A percentile compares a stretch with the other conserved stretches of the same genome.
These are phyloP conservation scores for Cephus runcator DNA, from an alignment of 2,888 invertebrate species.

Conservation along the genomic window DNA sequence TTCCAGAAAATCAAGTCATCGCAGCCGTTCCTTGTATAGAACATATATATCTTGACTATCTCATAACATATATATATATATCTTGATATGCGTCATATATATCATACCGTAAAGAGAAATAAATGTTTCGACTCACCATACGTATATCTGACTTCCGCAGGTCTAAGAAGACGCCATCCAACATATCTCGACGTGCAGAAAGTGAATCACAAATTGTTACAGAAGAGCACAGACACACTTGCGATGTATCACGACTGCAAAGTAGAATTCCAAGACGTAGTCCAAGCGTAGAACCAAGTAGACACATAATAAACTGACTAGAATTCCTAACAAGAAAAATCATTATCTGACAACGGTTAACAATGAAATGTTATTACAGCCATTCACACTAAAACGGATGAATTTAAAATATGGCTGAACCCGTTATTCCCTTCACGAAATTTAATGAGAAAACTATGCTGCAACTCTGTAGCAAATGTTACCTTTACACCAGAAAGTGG, in stretches of 20 bases:
- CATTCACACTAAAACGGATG: too few relatives aligned
- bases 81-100: neutral
- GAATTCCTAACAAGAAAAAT: too few relatives aligned
- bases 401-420: too few relatives aligned
- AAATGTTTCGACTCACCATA: neutral
- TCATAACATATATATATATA: neutral
- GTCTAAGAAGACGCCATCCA: neutral
- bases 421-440: neutral
- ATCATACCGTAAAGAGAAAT: neutral
- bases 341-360: too few relatives aligned
- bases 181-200: neutral
- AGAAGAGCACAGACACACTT: neutral
- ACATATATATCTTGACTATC: neutral
- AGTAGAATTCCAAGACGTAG: slow-evolving; percentile 3
- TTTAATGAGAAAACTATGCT: neutral
- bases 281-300: neutral
- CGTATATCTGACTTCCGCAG: neutral
- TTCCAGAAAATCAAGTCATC: neutral
- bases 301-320: neutral
- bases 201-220: neutral
- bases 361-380: too few relatives aligned
- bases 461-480: neutral
- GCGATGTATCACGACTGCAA: neutral
- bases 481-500: neutral
- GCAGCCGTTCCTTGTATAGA: neutral